phyloP scores from a whole-genome alignment of 2,797 vertebrate species.

The Knipowitschia caucasica region DNA sequence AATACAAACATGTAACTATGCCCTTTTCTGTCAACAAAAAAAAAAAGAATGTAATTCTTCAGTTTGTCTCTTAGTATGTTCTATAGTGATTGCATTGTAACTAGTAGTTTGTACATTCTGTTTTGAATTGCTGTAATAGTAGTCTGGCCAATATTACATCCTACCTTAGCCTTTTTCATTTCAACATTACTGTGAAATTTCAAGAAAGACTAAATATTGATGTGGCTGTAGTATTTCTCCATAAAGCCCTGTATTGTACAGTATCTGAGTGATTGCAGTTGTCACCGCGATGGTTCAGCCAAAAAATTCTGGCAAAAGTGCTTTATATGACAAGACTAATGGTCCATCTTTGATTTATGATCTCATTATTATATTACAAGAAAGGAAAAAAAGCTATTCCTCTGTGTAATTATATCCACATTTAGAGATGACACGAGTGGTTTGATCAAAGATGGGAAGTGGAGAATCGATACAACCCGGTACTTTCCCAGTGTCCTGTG shows the following conservation, averaged over 20 bases:
- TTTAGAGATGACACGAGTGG: background rate
- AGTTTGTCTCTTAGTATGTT: too few relatives aligned
- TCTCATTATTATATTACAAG: slow-evolving; percentile 32
- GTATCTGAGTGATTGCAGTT: slow-evolving; percentile 14
- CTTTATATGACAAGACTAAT: slow-evolving; percentile 37
- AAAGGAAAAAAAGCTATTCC: slow-evolving; percentile 28
- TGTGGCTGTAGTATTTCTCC: background rate
- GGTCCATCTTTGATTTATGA: slow-evolving; percentile 39
- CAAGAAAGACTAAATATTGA: background rate
- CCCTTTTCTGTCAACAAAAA: too few relatives aligned
- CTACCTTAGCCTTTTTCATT: background rate
- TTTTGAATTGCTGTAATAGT: background rate
- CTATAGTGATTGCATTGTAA: background rate
- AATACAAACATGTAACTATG: too few relatives aligned
- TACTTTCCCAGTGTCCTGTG: too few relatives aligned
- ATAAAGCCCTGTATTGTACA: background rate
- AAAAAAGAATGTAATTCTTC: too few relatives aligned
- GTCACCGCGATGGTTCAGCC: slow-evolving; percentile 23
- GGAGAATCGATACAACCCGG: background rate
- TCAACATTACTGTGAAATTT: background rate
- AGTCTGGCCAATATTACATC: background rate
- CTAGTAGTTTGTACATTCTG: background rate
- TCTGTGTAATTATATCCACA: slow-evolving; percentile 21
- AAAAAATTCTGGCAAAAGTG: slow-evolving; percentile 11
- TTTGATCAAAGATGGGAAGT: background rate